Conservation (phyloP, 2,797 vertebrate species). For the Percopsis omiscomaycus region DNA sequence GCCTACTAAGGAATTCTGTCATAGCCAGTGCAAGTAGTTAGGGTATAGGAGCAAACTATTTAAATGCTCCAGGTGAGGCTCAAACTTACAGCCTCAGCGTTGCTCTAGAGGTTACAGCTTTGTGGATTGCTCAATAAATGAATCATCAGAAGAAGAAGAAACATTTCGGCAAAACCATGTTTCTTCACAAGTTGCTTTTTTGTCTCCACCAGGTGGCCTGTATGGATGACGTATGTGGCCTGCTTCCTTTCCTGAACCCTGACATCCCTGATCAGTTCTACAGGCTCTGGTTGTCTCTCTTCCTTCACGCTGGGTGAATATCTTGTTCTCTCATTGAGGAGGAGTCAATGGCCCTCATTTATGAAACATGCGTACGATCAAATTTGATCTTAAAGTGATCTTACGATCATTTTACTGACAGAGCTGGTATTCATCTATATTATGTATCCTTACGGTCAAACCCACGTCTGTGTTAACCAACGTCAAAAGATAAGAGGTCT, state of each 20-base stretch:
- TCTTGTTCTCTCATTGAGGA: neutral
- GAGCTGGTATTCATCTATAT: too few species aligned
- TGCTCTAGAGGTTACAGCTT: constrained; percentile 34
- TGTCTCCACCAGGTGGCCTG: constrained; percentile 86
- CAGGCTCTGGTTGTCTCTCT: constrained; percentile 95
- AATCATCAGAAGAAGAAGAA: neutral
- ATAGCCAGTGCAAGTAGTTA: neutral
- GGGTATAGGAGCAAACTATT: neutral
- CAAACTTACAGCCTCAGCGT: constrained; percentile 55
- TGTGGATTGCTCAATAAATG: constrained; percentile 27
- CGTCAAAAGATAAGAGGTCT: too few species aligned
- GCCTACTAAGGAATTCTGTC: too few species aligned
- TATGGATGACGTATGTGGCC: constrained; percentile 96
- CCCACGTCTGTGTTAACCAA: too few species aligned
- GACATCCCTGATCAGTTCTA: constrained; percentile 98
- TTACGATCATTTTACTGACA: too few species aligned
- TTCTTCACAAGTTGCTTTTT: constrained; percentile 8
- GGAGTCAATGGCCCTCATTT: neutral
- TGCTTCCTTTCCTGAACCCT: constrained; percentile 94
- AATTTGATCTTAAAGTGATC: too few species aligned
- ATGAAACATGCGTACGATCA: too few species aligned
- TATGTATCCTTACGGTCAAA: neutral
- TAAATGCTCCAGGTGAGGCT: constrained; percentile 54
- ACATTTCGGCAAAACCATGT: neutral
- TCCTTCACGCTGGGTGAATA: constrained; percentile 93